Evolutionary conservation across 2,888 invertebrate genomes (phyloP).

Genomic region (Xanthia icteritia): DNA sequence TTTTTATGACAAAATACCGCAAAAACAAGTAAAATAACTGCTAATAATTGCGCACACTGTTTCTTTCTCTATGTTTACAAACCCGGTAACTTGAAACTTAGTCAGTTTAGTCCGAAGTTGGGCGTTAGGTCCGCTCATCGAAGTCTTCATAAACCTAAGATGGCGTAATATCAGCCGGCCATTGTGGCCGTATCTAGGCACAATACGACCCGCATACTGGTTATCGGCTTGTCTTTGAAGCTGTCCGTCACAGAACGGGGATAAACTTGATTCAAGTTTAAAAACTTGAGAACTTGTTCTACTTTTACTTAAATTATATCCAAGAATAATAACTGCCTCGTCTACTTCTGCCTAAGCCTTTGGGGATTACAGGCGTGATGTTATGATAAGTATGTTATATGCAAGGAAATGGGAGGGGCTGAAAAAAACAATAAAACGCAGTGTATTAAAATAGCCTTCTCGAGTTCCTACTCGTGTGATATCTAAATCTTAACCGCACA

Average conservation of each 20-base stretch:
- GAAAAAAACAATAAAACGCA: too few relatives aligned
- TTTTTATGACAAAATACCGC: too few relatives aligned
- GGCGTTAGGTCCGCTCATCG: constrained; percentile 32
- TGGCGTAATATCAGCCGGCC: constrained; percentile 13
- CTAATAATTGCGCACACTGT: not conserved
- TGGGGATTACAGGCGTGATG: too few relatives aligned
- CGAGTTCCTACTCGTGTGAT: too few relatives aligned
- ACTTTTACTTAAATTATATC: not conserved
- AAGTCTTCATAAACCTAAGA: constrained; percentile 33
- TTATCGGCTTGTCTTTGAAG: constrained; percentile 15
- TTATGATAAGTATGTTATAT: too few relatives aligned
- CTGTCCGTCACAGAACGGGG: not conserved
- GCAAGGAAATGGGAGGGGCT: too few relatives aligned
- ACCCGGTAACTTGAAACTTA: constrained; percentile 41
- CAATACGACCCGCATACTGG: constrained; percentile 47
- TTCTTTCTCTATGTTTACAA: not conserved
- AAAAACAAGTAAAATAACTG: too few relatives aligned
- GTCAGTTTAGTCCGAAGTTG: constrained; percentile 35
- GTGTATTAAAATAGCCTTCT: too few relatives aligned
- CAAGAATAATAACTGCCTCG: too few relatives aligned
- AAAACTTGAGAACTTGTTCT: not conserved
- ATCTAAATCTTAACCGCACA: too few relatives aligned
- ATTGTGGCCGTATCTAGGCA: constrained; percentile 20
- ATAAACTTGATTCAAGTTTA: constrained; percentile 4
- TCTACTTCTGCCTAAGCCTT: too few relatives aligned